Conservation (phyloP, 2,888 invertebrate species). For the Phoronis australis region DNA sequence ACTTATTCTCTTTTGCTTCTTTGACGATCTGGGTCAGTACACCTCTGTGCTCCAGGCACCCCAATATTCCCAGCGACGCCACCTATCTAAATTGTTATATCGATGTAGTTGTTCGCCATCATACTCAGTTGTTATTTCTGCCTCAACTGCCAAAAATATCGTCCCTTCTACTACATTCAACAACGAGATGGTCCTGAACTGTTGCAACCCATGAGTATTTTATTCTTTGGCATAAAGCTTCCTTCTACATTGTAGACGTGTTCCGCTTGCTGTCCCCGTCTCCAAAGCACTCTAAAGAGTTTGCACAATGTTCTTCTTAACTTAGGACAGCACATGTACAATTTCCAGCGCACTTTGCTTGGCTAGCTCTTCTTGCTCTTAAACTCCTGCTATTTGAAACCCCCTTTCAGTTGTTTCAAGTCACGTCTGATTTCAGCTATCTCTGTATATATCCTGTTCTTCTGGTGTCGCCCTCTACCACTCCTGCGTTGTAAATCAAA, state of each 20-base stretch:
- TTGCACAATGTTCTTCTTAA: slow-evolving; percentile 8
- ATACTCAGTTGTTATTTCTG: slow-evolving; percentile 5
- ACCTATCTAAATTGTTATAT: slow-evolving; percentile 10
- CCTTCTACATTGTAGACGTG: slow-evolving; percentile 7
- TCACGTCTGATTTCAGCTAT: too few relatives aligned
- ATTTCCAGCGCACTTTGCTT: too few relatives aligned
- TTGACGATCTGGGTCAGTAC: slow-evolving; percentile 8
- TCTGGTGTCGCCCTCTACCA: too few relatives aligned
- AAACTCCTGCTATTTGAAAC: too few relatives aligned
- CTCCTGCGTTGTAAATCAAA: too few relatives aligned
- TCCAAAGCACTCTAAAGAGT: slow-evolving; percentile 8
- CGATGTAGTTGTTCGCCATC: too few relatives aligned
- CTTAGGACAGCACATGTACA: slow-evolving; percentile 14
- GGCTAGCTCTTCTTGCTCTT: too few relatives aligned
- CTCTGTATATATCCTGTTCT: too few relatives aligned
- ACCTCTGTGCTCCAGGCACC: slow-evolving; percentile 12
- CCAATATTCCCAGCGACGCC: slow-evolving; percentile 13
- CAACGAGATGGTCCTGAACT: slow-evolving; percentile 14
- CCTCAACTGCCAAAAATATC: slow-evolving; percentile 11
- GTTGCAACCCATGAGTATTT: slow-evolving; percentile 5
- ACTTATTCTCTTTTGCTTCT: slow-evolving; percentile 7
- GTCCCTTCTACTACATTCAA: slow-evolving; percentile 14
- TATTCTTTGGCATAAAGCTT: slow-evolving; percentile 13
- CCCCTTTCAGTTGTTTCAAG: too few relatives aligned
- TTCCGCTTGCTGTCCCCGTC: slow-evolving; percentile 3